These are phyloP conservation scores for Escarpia spicata DNA, from an alignment of 2,888 invertebrate genomes.

Conservation along the genomic window DNA sequence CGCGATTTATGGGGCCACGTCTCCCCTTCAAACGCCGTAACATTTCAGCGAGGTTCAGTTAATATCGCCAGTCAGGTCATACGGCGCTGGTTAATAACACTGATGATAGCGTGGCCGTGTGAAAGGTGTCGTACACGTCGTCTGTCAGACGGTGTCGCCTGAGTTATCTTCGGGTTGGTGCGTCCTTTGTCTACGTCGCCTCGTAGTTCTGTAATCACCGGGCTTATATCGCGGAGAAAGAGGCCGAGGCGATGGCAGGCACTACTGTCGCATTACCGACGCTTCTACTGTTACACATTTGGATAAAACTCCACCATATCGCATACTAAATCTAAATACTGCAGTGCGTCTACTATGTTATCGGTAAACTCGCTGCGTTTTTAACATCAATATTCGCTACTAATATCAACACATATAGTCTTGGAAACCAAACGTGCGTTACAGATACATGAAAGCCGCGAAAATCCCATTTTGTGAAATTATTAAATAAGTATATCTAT, in stretches of 20 bases:
- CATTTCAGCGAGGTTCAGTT: slow-evolving; percentile 1
- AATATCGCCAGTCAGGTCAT: not conserved
- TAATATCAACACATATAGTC: too few species aligned
- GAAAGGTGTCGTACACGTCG: not conserved
- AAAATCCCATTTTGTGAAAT: not conserved
- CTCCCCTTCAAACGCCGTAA: not conserved
- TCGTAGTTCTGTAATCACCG: not conserved
- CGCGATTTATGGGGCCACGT: not conserved
- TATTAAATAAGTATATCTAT: not conserved
- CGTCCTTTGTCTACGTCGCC: not conserved
- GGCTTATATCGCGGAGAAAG: not conserved
- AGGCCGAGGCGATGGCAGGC: too few species aligned
- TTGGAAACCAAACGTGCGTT: too few species aligned
- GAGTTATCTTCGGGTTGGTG: not conserved
- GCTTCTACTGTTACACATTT: not conserved
- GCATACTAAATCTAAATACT: not conserved
- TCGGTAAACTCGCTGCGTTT: not conserved
- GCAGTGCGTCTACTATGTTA: not conserved
- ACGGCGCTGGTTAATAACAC: slow-evolving; percentile 2
- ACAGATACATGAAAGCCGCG: not conserved
- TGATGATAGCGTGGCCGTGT: not conserved
- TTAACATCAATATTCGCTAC: not conserved
- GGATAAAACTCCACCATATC: not conserved
- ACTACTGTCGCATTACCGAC: too few species aligned
- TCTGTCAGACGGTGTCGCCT: not conserved